Evolutionary conservation across 2,113 vertebrate species (phyloP).

Genomic region (Otus sunia): DNA sequence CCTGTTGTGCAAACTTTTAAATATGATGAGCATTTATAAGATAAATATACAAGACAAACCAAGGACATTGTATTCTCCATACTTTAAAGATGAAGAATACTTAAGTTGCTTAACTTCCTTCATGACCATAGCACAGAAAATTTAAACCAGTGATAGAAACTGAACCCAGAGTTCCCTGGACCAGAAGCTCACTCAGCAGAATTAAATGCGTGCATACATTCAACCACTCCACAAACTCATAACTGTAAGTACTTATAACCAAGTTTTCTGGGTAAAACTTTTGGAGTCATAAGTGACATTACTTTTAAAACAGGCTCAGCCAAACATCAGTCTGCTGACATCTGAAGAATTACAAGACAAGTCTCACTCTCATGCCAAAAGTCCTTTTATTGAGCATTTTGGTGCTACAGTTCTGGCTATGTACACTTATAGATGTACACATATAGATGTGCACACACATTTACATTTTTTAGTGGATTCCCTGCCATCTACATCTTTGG

Average conservation of each 20-base stretch:
- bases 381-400: background rate
- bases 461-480: background rate
- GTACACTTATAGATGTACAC: background rate
- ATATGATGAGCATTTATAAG: slow-evolving; percentile 29
- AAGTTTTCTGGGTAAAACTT: background rate
- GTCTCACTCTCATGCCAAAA: background rate
- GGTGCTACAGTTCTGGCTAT: background rate
- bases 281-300: background rate
- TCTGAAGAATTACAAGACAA: background rate
- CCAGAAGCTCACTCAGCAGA: background rate
- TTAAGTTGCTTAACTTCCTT: background rate
- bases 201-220: background rate
- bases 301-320: background rate
- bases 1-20: slow-evolving; percentile 16
- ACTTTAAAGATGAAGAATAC: slow-evolving; percentile 8
- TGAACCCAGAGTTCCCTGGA: background rate
- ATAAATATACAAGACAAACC: slow-evolving; percentile 7
- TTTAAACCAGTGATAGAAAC: background rate
- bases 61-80: slow-evolving; percentile 20
- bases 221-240: background rate
- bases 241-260: background rate
- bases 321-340: background rate
- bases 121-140: background rate
- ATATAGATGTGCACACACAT: background rate
- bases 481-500: background rate